Evolutionary conservation across 2,113 vertebrate species (phyloP), one percentile per base, ranked within the genome.

Genomic region (Rhombomys opimus): DNA sequence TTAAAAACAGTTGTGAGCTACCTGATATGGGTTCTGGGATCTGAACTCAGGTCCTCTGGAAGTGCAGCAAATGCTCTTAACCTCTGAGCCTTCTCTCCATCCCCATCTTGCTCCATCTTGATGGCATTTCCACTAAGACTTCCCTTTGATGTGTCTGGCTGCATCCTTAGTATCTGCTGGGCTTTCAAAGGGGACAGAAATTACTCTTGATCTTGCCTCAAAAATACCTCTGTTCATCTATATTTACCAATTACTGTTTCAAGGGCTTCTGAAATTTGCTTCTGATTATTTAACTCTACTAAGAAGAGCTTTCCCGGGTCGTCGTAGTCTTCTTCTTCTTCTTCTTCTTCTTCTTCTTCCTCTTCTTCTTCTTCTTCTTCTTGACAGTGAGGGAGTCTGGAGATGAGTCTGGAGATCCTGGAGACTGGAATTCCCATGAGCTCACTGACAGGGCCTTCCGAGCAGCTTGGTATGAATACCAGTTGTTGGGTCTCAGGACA

Each of bases 171-270:
- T 99, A 97, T 99, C 99, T 67, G 98, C 99, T 38, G 99, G 99
- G 97, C 98, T 99, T 98, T 99, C 99, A 95, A 99, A 99, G 0
- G 99, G 99, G 94, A 99, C 99, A 98, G 99, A 99, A 0, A 99
- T 99, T 97, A 99, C 99, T 98, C 99, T 99, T 7, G 99, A 99
- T 94, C 99, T 97, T 99, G 99, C 99, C 99, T 99, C 97, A 99
- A 98, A 30, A 99, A 98, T 89, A 99, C 99, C 99, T 96, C 99
- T 78, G 99, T 99, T 84, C 99, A 99, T 87, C 99, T 99, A 98
- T 99, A 99, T 99, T 99, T 99, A 98, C 99, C 99, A 41, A 99
- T 99, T 59, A 99, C 99, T 93, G 99, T 98, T 98, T 99, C 99
- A 86, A 99, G 98, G 93, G 99, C 99, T 98, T 99, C 99, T 96